Evolutionary conservation across 2,113 vertebrate genomes (phyloP).

Genomic region (Arenaria interpres): DNA sequence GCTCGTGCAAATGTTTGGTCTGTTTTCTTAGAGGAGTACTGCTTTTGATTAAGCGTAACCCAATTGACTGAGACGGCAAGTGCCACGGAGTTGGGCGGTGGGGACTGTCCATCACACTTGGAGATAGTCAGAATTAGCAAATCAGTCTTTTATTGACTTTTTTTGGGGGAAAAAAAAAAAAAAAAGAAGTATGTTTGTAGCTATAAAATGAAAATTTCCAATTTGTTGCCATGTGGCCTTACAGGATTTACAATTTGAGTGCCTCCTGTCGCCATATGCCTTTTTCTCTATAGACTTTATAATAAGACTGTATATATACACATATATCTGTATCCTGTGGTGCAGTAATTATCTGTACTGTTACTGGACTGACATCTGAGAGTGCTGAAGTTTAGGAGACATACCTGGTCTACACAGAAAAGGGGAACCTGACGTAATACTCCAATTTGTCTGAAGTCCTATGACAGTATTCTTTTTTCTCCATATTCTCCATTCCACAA

Average conservation of each 20-base stretch:
- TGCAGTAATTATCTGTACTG: not conserved
- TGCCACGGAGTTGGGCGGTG: fast-evolving
- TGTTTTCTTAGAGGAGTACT: not conserved
- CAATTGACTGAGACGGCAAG: not conserved
- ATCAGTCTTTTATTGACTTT: not conserved
- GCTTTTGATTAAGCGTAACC: not conserved
- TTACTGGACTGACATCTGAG: not conserved
- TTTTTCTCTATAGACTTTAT: not conserved
- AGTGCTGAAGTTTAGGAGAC: not conserved
- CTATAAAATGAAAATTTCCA: not conserved
- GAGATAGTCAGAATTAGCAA: not conserved
- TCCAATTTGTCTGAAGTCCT: not conserved
- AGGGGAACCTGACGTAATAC: not conserved
- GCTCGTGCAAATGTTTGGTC: not conserved
- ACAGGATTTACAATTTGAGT: not conserved
- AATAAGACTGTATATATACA: too few species aligned
- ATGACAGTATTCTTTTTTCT: not conserved
- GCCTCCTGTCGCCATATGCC: not conserved
- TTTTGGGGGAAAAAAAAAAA: not conserved
- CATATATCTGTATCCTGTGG: not conserved
- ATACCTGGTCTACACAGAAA: not conserved
- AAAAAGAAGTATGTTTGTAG: not conserved
- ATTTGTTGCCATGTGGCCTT: not conserved
- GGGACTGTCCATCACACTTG: not conserved
- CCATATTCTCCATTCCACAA: not conserved